Percentiles rank a stretch among this genome's conserved stretches.
phyloP scores from a whole-genome alignment of 2,888 invertebrate species.

The Drosophila fulvimacula region DNA sequence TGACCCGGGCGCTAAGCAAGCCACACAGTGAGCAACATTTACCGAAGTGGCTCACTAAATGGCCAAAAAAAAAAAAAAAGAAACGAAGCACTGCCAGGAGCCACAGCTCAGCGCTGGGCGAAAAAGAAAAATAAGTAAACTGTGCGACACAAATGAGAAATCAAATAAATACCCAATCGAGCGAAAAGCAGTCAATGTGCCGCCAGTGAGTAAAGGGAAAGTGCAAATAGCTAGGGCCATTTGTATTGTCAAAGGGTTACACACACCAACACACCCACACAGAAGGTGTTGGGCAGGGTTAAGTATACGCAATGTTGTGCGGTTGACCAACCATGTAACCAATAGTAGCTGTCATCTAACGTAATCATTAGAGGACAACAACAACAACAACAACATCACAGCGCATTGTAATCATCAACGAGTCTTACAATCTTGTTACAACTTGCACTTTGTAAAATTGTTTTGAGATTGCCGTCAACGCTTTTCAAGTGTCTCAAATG shows the following conservation, averaged over 20 bases:
- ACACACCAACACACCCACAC: not conserved
- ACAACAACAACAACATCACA: not conserved
- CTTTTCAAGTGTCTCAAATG: conserved; percentile 60
- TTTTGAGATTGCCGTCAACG: conserved; percentile 44
- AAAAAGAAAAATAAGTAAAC: conserved; percentile 38
- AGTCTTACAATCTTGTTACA: conserved; percentile 16
- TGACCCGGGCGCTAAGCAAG: conserved; percentile 21
- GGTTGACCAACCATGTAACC: conserved; percentile 34
- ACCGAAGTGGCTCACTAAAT: conserved; percentile 56
- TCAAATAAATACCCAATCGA: conserved; percentile 81
- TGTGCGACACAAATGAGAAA: conserved; percentile 80
- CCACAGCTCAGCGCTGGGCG: not conserved
- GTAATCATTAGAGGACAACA: not conserved
- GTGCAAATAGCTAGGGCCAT: conserved; percentile 49
- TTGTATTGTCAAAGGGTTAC: conserved; percentile 53
- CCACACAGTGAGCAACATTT: conserved; percentile 39
- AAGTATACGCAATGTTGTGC: conserved; percentile 49
- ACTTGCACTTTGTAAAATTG: conserved; percentile 35
- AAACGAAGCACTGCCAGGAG: conserved; percentile 17
- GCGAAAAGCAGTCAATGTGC: conserved; percentile 75
- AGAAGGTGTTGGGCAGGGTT: conserved; percentile 32
- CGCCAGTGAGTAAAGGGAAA: conserved; percentile 28
- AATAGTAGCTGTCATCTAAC: conserved; percentile 19
- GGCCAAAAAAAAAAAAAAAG: conserved; percentile 52
- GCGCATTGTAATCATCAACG: conserved; percentile 3